phyloP scores from a whole-genome alignment of 2,888 invertebrate genomes.

The Drosophila gaucha region DNA sequence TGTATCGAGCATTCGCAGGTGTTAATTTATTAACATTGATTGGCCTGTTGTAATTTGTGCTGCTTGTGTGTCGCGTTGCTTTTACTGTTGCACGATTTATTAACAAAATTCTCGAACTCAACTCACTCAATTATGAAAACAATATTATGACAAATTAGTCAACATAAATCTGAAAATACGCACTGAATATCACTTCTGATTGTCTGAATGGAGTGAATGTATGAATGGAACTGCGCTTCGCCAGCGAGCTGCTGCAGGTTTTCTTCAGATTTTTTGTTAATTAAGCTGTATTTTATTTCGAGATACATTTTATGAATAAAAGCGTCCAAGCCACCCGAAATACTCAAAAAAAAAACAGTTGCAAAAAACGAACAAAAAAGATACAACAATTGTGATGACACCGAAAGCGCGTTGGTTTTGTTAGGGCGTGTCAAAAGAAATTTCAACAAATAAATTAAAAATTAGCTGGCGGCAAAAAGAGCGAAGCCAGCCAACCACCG shows the following conservation, averaged over 20 bases:
- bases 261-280: slow-evolving; percentile 75
- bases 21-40: slow-evolving; percentile 75
- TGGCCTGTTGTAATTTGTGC: slow-evolving; percentile 50
- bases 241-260: slow-evolving; percentile 54
- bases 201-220: slow-evolving; percentile 52
- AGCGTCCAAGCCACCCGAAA: slow-evolving; percentile 39
- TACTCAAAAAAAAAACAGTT: slow-evolving; percentile 30
- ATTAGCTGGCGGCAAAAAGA: slow-evolving; percentile 60
- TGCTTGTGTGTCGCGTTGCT: slow-evolving; percentile 46
- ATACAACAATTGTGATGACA: slow-evolving; percentile 69
- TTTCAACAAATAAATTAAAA: slow-evolving; percentile 68
- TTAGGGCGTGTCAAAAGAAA: slow-evolving; percentile 77
- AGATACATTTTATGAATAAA: slow-evolving; percentile 78
- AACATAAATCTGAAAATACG: slow-evolving; percentile 49
- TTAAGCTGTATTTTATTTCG: slow-evolving; percentile 80
- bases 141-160: slow-evolving; percentile 63
- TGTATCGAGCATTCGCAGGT: slow-evolving; percentile 57
- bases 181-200: slow-evolving; percentile 40
- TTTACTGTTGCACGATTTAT: slow-evolving; percentile 51
- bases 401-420: slow-evolving; percentile 65
- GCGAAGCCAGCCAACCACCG: slow-evolving; percentile 11
- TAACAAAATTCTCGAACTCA: slow-evolving; percentile 31
- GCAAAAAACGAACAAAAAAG: slow-evolving; percentile 28
- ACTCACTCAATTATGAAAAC: slow-evolving; percentile 61
- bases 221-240: slow-evolving; percentile 78